These are phyloP conservation scores for Eledona agricola DNA, from an alignment of 2,888 invertebrate species.

Conservation along the genomic window DNA sequence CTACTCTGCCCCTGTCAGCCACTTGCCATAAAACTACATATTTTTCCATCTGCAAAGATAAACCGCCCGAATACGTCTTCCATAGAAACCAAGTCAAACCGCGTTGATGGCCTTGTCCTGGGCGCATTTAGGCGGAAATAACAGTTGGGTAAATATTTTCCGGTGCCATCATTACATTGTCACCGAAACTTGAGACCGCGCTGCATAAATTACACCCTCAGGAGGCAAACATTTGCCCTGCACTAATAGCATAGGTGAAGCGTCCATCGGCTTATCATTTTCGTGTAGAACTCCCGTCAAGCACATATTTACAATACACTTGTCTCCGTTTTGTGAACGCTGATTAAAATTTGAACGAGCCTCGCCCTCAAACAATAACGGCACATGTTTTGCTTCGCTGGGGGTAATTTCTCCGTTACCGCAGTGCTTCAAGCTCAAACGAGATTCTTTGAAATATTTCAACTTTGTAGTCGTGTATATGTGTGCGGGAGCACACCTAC, in stretches of 20 bases:
- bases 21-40: constrained; percentile 26
- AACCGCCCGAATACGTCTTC: constrained; percentile 18
- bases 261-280: no score
- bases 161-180: constrained; percentile 18
- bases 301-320: no score
- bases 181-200: constrained; percentile 4
- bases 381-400: constrained; percentile 2
- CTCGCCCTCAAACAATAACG: constrained; percentile 15
- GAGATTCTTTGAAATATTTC: constrained; percentile 35
- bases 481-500: constrained; percentile 32
- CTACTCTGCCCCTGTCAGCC: constrained; percentile 31
- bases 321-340: no score
- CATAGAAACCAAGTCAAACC: constrained; percentile 11
- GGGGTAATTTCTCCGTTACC: constrained; percentile 30
- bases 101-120: no score
- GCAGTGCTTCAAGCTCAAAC: constrained; percentile 27
- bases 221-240: constrained; percentile 28
- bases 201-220: constrained; percentile 21
- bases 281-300: no score
- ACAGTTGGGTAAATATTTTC: constrained; percentile 10
- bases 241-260: constrained; percentile 18
- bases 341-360: constrained; percentile 28
- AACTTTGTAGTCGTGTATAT: constrained; percentile 25
- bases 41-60: constrained; percentile 21
- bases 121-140: background rate